Percentiles rank a stretch among this genome's conserved stretches.
Conservation (phyloP, 2,888 invertebrate genomes). For the Drosophila greeni region DNA sequence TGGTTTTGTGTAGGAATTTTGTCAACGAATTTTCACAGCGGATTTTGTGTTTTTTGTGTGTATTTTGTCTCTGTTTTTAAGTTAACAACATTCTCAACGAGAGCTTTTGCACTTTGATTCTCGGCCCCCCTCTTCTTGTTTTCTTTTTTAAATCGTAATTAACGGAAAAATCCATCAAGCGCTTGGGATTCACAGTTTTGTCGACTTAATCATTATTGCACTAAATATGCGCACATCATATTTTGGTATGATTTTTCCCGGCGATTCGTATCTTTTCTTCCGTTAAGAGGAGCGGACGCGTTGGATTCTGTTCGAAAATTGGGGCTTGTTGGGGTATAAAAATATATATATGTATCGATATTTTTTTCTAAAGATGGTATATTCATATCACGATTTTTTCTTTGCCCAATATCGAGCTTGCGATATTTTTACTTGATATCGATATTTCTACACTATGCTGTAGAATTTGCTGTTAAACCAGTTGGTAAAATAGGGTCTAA, state of each 20-base stretch:
- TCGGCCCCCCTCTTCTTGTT: conserved; percentile 11
- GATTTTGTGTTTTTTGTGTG: conserved; percentile 21
- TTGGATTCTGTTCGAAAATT: conserved; percentile 14
- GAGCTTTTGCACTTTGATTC: conserved; percentile 36
- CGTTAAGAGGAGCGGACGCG: conserved; percentile 3
- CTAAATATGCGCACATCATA: not conserved
- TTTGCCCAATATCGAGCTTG: too few species aligned
- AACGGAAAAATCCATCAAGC: conserved; percentile 8
- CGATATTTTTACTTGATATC: too few species aligned
- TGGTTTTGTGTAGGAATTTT: conserved; percentile 38
- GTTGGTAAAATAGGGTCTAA: too few species aligned
- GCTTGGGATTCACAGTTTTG: not conserved
- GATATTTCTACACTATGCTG: too few species aligned
- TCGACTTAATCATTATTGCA: not conserved
- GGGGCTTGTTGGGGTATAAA: not conserved
- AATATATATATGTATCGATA: too few species aligned
- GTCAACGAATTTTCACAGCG: conserved; percentile 41
- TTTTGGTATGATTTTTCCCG: conserved; percentile 6
- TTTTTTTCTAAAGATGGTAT: too few species aligned
- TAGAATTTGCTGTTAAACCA: too few species aligned
- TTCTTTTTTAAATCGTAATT: conserved; percentile 55
- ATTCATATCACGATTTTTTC: too few species aligned
- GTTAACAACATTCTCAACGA: conserved; percentile 53
- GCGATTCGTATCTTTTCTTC: conserved; percentile 18
- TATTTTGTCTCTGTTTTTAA: conserved; percentile 9